Evolutionary conservation across 2,113 vertebrate species (phyloP), one percentile per base, ranked within the genome.

Genomic region (Alexandromys fortis): DNA sequence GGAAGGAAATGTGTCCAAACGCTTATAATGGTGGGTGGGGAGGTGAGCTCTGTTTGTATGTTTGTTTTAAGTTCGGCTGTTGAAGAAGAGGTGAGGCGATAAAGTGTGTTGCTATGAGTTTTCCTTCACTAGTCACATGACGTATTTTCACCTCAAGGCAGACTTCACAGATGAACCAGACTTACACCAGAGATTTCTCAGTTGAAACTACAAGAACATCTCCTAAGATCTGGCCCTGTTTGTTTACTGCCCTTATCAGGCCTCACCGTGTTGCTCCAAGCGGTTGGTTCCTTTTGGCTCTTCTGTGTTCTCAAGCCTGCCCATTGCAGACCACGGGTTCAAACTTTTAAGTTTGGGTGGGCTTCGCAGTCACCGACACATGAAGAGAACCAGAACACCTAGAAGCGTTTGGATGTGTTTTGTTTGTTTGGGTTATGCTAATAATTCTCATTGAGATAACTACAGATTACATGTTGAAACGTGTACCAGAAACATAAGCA

Each of bases 1-100:
- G 92, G 90, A 95, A 96, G 90, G 92, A 95, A 96, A 92, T 21
- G 93, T 42, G 91, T 85, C 68, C 93, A 92, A 96, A 95, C 92
- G 89, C 35, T 95, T 90, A 95, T 82, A 92, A 94, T 67, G 11
- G 19, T 58, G 28, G n/a, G 49, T 28, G 26, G 22, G 28, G 55
- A 90, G 79, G n/a, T 52, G 86, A 73, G 22, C 65, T 45, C 63
- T 85, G 5, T 42, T 16, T 61, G 55, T 5, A 76, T 65, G 19
- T 63, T 47, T 65, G 68, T 28, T 79, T 58, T 77, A 75, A 5
- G 42, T 30, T 82, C 89, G 47, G 86, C 65, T 94, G 52, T 72
- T 94, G 85, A 94, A 94, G 68, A 86, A 92, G 24, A 38, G n/a
- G 17, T 22, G n/a, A 58, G 47, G 22, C 11, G 68, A 26, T 22